These are phyloP conservation scores for Pandemis cinnamomeana DNA, from an alignment of 2,888 invertebrate genomes.

Conservation along the genomic window DNA sequence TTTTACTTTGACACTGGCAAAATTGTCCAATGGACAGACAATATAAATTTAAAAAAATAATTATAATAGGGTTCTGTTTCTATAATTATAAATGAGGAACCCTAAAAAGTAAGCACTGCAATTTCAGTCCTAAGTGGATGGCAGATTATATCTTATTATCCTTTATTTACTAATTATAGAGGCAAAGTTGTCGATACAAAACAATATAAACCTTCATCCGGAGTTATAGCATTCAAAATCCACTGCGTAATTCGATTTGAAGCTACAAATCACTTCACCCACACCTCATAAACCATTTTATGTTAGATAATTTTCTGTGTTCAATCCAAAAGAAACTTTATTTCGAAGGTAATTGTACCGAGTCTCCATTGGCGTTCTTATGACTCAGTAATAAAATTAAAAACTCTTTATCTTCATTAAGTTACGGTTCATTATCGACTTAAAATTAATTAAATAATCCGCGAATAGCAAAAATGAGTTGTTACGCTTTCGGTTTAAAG, in stretches of 20 bases:
- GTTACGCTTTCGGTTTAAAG: neutral
- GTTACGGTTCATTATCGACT: slow-evolving; percentile 23
- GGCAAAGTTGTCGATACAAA: neutral
- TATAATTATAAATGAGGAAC: too few species aligned
- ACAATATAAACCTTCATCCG: neutral
- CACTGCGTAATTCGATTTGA: neutral
- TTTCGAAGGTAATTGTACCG: neutral
- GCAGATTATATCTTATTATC: slow-evolving; percentile 12
- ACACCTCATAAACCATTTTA: slow-evolving; percentile 14
- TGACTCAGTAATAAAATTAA: slow-evolving; percentile 9
- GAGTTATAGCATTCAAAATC: neutral
- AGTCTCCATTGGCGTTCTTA: neutral
- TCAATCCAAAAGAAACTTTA: neutral
- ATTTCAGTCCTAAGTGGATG: neutral
- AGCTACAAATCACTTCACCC: slow-evolving; percentile 26
- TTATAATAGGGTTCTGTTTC: too few species aligned
- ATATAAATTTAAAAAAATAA: too few species aligned
- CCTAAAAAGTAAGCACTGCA: neutral
- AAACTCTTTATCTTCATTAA: slow-evolving; percentile 26
- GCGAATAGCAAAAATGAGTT: neutral
- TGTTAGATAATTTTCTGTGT: neutral
- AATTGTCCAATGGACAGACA: too few species aligned
- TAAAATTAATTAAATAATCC: slow-evolving; percentile 6
- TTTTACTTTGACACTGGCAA: too few species aligned
- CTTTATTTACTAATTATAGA: neutral